Percentiles rank a stretch among this genome's conserved stretches.
Conservation (phyloP, 2,797 vertebrate species). For the Loriculus beryllinus region DNA sequence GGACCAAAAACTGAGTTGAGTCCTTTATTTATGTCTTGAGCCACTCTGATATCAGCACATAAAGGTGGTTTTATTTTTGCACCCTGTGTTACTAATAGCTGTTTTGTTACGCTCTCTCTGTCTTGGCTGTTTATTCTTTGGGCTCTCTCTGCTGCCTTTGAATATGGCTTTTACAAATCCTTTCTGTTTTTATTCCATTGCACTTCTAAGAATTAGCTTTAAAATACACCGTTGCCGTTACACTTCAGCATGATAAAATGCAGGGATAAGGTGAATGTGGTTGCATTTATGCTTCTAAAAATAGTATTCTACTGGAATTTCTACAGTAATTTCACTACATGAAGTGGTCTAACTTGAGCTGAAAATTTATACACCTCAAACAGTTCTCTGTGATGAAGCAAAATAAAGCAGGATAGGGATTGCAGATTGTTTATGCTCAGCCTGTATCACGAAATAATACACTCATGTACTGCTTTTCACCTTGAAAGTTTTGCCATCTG, state of each 20-base stretch:
- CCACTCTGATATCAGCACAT: background rate
- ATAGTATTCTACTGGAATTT: background rate
- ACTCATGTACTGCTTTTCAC: background rate
- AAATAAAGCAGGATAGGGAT: background rate
- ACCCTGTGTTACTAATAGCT: background rate
- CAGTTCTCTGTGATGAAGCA: background rate
- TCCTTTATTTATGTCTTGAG: background rate
- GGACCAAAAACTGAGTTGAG: background rate
- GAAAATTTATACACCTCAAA: background rate
- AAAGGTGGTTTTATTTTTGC: background rate
- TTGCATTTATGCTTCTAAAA: background rate
- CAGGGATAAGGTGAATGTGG: background rate
- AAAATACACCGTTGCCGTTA: background rate
- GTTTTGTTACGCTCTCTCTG: background rate
- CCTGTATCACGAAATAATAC: background rate
- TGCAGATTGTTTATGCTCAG: background rate
- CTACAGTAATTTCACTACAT: background rate
- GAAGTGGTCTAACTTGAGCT: background rate
- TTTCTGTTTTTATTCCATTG: constrained; percentile 12
- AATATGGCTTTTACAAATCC: background rate
- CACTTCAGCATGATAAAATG: background rate
- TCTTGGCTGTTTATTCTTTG: background rate
- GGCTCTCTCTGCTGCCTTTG: background rate
- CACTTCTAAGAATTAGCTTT: constrained; percentile 1
- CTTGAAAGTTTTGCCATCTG: background rate